Conservation (phyloP, 1,140 invertebrate genomes). For the Camponotus pennsylvanicus region DNA sequence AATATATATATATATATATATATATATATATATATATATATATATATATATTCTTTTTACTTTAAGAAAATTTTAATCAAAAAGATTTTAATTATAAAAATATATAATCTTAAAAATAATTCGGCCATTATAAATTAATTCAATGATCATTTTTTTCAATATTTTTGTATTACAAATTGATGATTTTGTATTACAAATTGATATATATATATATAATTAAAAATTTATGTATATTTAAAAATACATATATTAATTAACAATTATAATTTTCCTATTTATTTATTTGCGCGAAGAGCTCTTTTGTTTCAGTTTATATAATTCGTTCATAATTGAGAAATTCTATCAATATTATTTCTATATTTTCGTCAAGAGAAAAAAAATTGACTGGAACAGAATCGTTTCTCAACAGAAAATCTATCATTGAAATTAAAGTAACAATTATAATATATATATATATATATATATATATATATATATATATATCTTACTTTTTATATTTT, state of each 20-base stretch:
- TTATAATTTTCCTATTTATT: background rate
- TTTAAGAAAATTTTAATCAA: too few relatives aligned
- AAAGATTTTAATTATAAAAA: too few relatives aligned
- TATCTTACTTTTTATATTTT: background rate
- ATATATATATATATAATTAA: background rate
- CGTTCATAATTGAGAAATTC: too few relatives aligned
- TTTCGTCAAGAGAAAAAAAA: background rate
- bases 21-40: too few relatives aligned
- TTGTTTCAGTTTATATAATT: background rate
- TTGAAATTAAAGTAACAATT: background rate
- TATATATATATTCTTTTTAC: too few relatives aligned
- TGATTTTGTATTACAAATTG: background rate
- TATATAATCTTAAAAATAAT: too few relatives aligned
- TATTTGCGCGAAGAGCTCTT: background rate
- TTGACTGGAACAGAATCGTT: background rate
- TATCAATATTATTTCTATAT: background rate
- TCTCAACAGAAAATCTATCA: background rate
- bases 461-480: background rate
- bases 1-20: background rate
- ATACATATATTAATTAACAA: background rate
- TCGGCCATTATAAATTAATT: too few relatives aligned
- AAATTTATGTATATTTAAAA: background rate
- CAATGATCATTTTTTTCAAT: too few relatives aligned
- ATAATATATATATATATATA: background rate
- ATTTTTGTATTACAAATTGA: background rate